Evolutionary conservation across 2,888 invertebrate species (phyloP), one percentile per base, ranked within the genome.

Genomic region (Lithophane semibrunnea): DNA sequence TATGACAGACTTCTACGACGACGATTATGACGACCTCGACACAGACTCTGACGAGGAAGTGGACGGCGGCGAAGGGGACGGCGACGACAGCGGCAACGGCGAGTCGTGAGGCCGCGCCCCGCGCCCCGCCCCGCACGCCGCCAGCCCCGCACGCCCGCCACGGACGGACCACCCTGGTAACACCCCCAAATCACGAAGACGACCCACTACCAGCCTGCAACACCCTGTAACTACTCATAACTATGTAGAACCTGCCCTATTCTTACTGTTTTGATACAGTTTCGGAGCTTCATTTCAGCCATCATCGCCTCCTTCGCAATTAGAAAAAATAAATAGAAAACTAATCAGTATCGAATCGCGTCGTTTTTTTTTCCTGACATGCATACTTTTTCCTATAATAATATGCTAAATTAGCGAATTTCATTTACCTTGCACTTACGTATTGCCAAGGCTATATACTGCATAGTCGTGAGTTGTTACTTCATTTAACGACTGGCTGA

Each of bases 1-100:
- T 94, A 98, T 99, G 98, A 98, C 99, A 87, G 99, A 99, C 94
- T 99, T 99, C 96, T 99, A 99, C 97, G 99, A 99, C 92, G 99
- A 99, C 93, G 99, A 99, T 93, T 99, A 99, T 93, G 99, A 99
- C 92, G 99, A 99, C 93, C 97, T 99, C 85, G 98, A 98, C 90
- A 97, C 98, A 3, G 98, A 98, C 91, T 97, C 95, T 0, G 96
- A 96, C 82, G 95, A 97, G 92, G 97, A 98, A 90, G 97, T 98
- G 88, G 97, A 97, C 82, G 98, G 97, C 75, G 98, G 97, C 74
- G 98, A 97, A 73, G 98, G 98, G 58, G 98, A 98, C 90, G 98
- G 98, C 75, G 98, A 99, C 93, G 98, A 99, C 95, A 98, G 98
- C 95, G 99, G 99, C 88, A 99, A 99, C 96, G 99, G 98, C 85